Evolutionary conservation across 2,888 invertebrate genomes (phyloP).

Genomic region (Chalcosyrphus nemorum): DNA sequence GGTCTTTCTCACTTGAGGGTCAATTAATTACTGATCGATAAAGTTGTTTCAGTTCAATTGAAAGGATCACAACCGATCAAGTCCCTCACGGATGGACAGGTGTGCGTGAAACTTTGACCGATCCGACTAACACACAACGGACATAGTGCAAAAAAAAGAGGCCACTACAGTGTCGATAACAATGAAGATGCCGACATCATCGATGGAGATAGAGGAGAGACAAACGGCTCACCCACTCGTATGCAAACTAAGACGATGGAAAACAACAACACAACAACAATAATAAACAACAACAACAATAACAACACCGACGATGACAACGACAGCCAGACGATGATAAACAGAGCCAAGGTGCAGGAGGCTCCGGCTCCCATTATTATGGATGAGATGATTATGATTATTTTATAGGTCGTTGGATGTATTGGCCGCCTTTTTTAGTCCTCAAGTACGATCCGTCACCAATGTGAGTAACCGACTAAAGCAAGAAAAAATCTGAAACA

Average conservation of each 20-base stretch:
- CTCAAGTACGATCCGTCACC: constrained; percentile 81
- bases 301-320: constrained; percentile 36
- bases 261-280: constrained; percentile 43
- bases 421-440: constrained; percentile 67
- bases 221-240: constrained; percentile 9
- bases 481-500: constrained; percentile 83
- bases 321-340: constrained; percentile 46
- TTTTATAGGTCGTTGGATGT: constrained; percentile 68
- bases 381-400: constrained; percentile 68
- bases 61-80: constrained; percentile 56
- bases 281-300: too few relatives aligned
- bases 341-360: constrained; percentile 58
- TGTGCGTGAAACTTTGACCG: constrained; percentile 18
- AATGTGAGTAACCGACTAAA: constrained; percentile 83
- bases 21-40: constrained; percentile 62
- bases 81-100: constrained; percentile 24
- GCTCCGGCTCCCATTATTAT: constrained; percentile 59
- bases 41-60: constrained; percentile 24
- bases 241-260: constrained; percentile 40
- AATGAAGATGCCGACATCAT: constrained; percentile 1
- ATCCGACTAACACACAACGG: constrained; percentile 4
- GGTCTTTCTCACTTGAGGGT: constrained; percentile 25
- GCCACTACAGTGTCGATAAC: constrained; percentile 7
- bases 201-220: neutral
- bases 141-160: neutral